Conservation (phyloP, 2,888 invertebrate species). For the Trissoscelio sp. region DNA sequence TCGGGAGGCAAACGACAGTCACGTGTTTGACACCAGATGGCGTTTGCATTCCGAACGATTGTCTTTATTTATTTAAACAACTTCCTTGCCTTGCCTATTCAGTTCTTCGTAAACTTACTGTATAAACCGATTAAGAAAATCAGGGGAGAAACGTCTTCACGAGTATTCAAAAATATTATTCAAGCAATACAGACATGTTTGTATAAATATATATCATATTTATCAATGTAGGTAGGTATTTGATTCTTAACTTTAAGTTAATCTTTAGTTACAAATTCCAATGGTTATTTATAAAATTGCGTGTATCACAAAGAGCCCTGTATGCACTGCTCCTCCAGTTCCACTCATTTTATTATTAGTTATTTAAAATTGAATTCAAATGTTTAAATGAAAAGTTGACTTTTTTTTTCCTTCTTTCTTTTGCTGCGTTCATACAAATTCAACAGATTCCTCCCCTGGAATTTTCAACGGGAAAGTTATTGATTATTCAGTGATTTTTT, state of each 20-base stretch:
- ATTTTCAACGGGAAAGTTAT: slow-evolving; percentile 71
- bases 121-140: slow-evolving; percentile 66
- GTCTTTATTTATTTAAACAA: too few relatives aligned
- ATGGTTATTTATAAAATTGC: slow-evolving; percentile 56
- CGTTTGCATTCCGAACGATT: slow-evolving; percentile 30
- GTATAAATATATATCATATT: slow-evolving; percentile 51
- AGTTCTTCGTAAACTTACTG: slow-evolving; percentile 67
- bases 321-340: slow-evolving; percentile 56
- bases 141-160: slow-evolving; percentile 74
- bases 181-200: slow-evolving; percentile 38
- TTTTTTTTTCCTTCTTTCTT: slow-evolving; percentile 26
- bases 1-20: slow-evolving; percentile 14
- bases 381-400: slow-evolving; percentile 13
- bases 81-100: neutral
- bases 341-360: slow-evolving; percentile 23
- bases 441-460: slow-evolving; percentile 72
- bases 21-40: neutral
- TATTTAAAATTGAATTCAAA: slow-evolving; percentile 8
- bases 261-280: slow-evolving; percentile 34
- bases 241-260: slow-evolving; percentile 27
- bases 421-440: slow-evolving; percentile 33
- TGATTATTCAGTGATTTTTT: slow-evolving; percentile 70
- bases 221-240: slow-evolving; percentile 25
- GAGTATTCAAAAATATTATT: slow-evolving; percentile 58
- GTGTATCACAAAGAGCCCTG: slow-evolving; percentile 67